Base-by-base conservation (phyloP, 2,113 vertebrate genomes). In the Bucco capensis region DNA sequence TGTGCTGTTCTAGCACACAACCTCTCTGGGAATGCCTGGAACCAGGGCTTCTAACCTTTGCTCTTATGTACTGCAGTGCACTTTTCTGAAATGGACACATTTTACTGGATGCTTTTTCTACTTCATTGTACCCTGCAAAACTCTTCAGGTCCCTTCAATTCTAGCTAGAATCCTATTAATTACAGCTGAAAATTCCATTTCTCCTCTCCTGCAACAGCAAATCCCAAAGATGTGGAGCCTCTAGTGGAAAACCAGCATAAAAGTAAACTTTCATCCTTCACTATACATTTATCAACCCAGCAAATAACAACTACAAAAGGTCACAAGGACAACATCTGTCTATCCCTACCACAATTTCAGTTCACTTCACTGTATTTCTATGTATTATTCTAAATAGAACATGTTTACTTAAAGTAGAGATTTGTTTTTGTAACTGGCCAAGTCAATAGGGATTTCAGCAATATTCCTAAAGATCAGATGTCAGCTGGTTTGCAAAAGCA, bases 1-100 rank as follows among this genome's bases (percentile, higher is more conserved):
- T 0, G 0, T 6, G 42, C 56, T 0, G 0, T 7, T 38, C 38
- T 14, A 35, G 31, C 44, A 56, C 19, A 28, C 6, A 1, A 3
- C 31, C 66, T 44, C 56, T 15, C 71, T 58, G 49, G 70, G 58
- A 91, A 53, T 9, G 64, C 58, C 62, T 66, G 83, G 33, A 88
- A 72, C 31, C 19, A 28, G 27, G 27, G 22, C 42, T 89, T 46
- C 73, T 44, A 80, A 13, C 33, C 76, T 94, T 46, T 8, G 16
- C 2, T 42, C 83, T 49, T 22, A 5, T 18, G 0, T 11, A 58
- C 58, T 21, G 30, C 83, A 75, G 22, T 1, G 10, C 44, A 56
- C 6, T 9, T 19, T 86, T 70, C 69, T 53, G 31, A 75, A 47
- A 38, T 2, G 17, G 28, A 42, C 10, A 25, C 3, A 3, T 78